Percentiles rank a stretch among this genome's conserved stretches.
Conservation (phyloP, 2,113 vertebrate species). For the Manacus vitellinus region DNA sequence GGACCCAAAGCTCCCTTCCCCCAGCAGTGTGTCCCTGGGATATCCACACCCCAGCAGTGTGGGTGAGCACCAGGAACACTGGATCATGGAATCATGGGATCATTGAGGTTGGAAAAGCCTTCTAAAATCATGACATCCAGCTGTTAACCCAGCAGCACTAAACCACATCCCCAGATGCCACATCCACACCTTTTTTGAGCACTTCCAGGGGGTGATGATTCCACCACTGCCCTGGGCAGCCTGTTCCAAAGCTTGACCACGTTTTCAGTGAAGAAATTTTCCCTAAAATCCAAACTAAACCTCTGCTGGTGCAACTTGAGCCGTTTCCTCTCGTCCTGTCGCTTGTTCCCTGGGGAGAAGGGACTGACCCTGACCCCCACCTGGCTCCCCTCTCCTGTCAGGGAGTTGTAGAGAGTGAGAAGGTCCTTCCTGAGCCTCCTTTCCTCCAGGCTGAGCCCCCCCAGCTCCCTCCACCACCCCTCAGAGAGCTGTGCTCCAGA, state of each 20-base stretch:
- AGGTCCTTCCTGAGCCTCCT: not conserved
- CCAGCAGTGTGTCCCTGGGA: not conserved
- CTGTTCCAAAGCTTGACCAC: not conserved
- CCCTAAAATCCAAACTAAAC: not conserved
- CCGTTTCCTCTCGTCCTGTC: not conserved
- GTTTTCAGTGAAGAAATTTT: not conserved
- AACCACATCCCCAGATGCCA: not conserved
- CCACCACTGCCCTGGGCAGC: not conserved
- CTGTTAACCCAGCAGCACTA: not conserved
- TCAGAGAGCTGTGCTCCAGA: not conserved
- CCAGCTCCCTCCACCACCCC: not conserved
- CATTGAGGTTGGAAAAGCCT: not conserved
- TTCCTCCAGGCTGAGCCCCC: not conserved
- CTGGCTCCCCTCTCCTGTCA: not conserved
- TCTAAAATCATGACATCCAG: not conserved
- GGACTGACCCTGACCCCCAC: not conserved
- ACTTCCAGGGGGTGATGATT: not conserved
- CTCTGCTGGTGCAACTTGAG: not conserved
- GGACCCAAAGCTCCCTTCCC: not conserved
- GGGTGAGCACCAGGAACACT: too few relatives aligned
- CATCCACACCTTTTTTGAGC: not conserved
- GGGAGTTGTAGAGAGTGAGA: not conserved
- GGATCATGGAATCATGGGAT: not conserved
- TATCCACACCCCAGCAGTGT: not conserved
- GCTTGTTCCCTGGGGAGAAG: not conserved